Evolutionary conservation across 2,113 vertebrate species (phyloP).

Genomic region (Chauna torquata): DNA sequence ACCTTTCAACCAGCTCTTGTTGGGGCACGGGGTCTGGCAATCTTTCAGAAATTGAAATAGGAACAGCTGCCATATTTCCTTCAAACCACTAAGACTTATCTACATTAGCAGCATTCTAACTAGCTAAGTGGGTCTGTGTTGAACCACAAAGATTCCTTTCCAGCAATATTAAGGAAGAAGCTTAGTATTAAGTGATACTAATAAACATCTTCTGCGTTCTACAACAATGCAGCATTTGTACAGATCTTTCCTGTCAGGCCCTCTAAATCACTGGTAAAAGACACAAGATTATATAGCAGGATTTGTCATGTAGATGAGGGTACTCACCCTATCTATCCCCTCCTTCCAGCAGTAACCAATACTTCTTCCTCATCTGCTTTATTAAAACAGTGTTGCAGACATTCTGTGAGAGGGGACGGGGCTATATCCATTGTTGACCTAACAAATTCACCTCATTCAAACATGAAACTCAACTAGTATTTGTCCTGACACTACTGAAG

Average conservation of each 20-base stretch:
- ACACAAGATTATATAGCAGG: not conserved
- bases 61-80: constrained; percentile 32
- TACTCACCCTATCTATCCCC: not conserved
- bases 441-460: not conserved
- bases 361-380: not conserved
- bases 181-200: constrained; percentile 1
- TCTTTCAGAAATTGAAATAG: constrained; percentile 23
- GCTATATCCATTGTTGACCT: not conserved
- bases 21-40: constrained; percentile 34
- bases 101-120: not conserved
- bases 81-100: not conserved
- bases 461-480: not conserved
- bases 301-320: not conserved
- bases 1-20: not conserved
- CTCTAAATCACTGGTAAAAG: not conserved
- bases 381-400: not conserved
- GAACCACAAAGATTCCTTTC: not conserved
- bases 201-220: not conserved
- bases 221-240: not conserved
- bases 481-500: not conserved
- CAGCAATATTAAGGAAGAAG: not conserved
- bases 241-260: not conserved
- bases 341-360: not conserved
- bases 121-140: not conserved
- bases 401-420: not conserved